These are phyloP conservation scores for Grammomys dolichurus DNA, from an alignment of 2,113 vertebrate genomes.

Conservation along the genomic window DNA sequence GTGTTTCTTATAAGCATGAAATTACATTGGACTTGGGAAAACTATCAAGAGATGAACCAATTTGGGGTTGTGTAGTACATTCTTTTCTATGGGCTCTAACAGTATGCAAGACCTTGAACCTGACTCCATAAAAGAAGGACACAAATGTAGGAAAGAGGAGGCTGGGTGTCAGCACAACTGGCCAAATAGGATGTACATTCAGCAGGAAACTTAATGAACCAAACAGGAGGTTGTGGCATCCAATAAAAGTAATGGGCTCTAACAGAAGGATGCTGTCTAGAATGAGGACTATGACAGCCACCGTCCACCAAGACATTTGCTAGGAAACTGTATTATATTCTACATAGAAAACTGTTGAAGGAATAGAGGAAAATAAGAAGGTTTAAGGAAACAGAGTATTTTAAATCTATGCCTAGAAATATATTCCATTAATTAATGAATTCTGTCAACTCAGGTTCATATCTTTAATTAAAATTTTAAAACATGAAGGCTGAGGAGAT, in stretches of 20 bases:
- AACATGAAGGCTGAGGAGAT: neutral
- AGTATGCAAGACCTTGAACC: neutral
- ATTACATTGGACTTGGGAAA: slow-evolving; percentile 64
- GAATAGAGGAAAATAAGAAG: slow-evolving; percentile 37
- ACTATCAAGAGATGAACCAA: slow-evolving; percentile 47
- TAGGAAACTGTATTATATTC: slow-evolving; percentile 30
- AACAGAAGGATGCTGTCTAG: neutral
- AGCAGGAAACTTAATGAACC: slow-evolving; percentile 53
- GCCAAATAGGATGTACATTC: neutral
- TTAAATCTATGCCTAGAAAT: slow-evolving; percentile 24
- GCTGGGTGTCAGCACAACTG: neutral
- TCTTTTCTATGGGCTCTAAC: neutral
- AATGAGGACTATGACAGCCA: neutral
- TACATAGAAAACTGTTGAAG: slow-evolving; percentile 23
- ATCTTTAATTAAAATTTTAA: slow-evolving; percentile 47
- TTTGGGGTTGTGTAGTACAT: neutral
- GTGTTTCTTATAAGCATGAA: slow-evolving; percentile 63
- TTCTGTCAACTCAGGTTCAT: neutral
- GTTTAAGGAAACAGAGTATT: slow-evolving; percentile 32
- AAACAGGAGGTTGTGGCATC: neutral
- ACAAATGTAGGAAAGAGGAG: neutral
- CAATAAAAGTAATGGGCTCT: slow-evolving; percentile 30
- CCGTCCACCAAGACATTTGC: neutral
- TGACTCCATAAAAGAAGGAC: slow-evolving; percentile 21
- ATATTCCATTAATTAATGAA: slow-evolving; percentile 39